Conservation (phyloP, 2,797 vertebrate genomes). For the Microcaecilia unicolor region DNA sequence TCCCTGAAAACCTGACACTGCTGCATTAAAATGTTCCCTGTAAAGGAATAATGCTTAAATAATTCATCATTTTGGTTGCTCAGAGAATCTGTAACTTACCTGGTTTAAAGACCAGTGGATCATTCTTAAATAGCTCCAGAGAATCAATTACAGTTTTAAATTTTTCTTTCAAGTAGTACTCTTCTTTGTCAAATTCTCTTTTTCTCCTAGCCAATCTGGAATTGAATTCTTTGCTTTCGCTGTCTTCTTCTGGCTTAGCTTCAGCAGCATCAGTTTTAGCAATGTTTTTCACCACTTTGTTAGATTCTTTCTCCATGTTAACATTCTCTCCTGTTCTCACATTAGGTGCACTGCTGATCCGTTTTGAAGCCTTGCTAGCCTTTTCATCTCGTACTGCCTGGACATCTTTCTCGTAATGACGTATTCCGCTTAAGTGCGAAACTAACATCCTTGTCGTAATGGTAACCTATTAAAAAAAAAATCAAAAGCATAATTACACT, state of each 20-base stretch:
- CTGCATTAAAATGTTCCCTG: too few species aligned
- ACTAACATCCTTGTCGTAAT: slow-evolving; percentile 82
- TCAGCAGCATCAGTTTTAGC: slow-evolving; percentile 41
- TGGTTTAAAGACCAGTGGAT: slow-evolving; percentile 89
- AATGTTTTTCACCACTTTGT: slow-evolving; percentile 45
- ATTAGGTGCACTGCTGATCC: slow-evolving; percentile 18
- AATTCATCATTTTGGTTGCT: too few species aligned
- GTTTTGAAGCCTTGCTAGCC: slow-evolving; percentile 59
- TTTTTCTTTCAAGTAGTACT: slow-evolving; percentile 87
- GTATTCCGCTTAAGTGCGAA: slow-evolving; percentile 92
- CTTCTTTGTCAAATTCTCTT: slow-evolving; percentile 79
- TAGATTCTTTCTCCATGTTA: slow-evolving; percentile 28
- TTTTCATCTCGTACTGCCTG: slow-evolving; percentile 82
- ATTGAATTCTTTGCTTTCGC: slow-evolving; percentile 39
- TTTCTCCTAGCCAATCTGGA: slow-evolving; percentile 50
- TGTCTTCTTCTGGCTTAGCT: slow-evolving; percentile 30
- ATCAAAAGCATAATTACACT: neutral
- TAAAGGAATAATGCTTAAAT: too few species aligned
- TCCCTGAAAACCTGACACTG: too few species aligned
- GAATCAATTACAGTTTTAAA: slow-evolving; percentile 79
- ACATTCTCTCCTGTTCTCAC: neutral
- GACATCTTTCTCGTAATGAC: slow-evolving; percentile 90
- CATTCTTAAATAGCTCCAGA: slow-evolving; percentile 87
- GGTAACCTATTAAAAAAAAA: slow-evolving; percentile 62
- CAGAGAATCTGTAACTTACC: slow-evolving; percentile 77